These are phyloP conservation scores for Prenolepis imparis DNA, from an alignment of 2,888 invertebrate species.

Conservation along the genomic window DNA sequence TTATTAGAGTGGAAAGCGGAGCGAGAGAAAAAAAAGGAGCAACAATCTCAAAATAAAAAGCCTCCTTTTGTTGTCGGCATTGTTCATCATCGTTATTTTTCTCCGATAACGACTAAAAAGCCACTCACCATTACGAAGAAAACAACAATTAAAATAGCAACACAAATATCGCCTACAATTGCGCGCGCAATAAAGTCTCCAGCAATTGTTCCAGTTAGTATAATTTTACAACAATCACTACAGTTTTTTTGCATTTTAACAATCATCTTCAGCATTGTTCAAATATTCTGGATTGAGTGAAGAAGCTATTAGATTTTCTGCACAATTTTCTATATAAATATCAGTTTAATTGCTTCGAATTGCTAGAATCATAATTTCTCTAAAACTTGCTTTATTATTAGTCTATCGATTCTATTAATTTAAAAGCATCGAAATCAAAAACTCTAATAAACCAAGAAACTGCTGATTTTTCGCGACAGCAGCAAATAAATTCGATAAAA, in stretches of 20 bases:
- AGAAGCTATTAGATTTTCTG: background rate
- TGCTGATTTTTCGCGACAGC: background rate
- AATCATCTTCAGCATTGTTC: background rate
- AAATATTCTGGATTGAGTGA: background rate
- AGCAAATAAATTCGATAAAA: background rate
- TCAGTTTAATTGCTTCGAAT: too few relatives aligned
- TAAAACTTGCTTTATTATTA: background rate
- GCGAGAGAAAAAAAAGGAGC: slow-evolving; percentile 69
- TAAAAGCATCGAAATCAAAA: background rate
- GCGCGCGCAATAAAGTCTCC: background rate
- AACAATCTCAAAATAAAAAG: slow-evolving; percentile 72
- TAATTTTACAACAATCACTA: background rate
- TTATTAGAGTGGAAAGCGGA: slow-evolving; percentile 77
- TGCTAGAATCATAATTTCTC: background rate
- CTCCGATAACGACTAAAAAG: slow-evolving; percentile 61
- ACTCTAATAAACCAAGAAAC: background rate
- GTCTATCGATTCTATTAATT: background rate
- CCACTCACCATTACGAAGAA: background rate
- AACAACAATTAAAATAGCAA: slow-evolving; percentile 60
- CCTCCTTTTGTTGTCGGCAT: slow-evolving; percentile 80
- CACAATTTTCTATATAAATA: background rate
- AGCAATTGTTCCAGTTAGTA: background rate
- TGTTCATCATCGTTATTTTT: slow-evolving; percentile 78
- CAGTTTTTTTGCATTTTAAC: background rate
- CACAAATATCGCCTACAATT: background rate